phyloP scores from a whole-genome alignment of 1,140 invertebrate species.

The Temnothorax curvispinosus region DNA sequence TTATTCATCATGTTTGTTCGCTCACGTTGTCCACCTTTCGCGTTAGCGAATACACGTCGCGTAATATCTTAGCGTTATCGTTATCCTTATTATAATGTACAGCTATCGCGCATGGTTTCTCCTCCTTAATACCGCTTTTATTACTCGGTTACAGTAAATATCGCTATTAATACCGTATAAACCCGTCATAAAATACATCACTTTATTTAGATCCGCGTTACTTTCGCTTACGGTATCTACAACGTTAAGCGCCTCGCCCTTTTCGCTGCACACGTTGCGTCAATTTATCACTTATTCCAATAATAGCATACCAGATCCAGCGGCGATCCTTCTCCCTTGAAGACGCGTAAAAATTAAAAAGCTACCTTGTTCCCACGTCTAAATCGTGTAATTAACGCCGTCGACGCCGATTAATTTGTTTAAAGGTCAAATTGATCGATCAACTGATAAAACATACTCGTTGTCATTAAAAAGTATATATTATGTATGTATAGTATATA shows the following conservation, averaged over 20 bases:
- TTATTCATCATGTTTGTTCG: neutral
- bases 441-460: neutral
- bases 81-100: constrained; percentile 64
- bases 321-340: constrained; percentile 48
- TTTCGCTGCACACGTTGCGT: constrained; percentile 30
- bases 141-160: constrained; percentile 81
- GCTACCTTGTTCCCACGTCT: neutral
- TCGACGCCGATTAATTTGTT: neutral
- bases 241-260: constrained; percentile 54
- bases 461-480: neutral
- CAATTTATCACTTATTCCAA: constrained; percentile 46
- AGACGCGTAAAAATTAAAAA: constrained; percentile 49
- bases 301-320: constrained; percentile 18
- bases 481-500: neutral
- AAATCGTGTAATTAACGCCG: neutral
- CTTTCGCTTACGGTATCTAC: constrained; percentile 71
- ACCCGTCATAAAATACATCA: constrained; percentile 85
- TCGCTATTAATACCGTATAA: constrained; percentile 84
- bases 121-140: constrained; percentile 72
- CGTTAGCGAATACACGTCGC: constrained; percentile 40
- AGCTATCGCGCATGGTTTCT: constrained; percentile 27
- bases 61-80: constrained; percentile 52
- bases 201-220: constrained; percentile 76
- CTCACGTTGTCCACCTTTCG: constrained; percentile 28
- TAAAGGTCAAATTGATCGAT: neutral